Conservation (phyloP, 2,113 vertebrate genomes). For the Emydura subglobosa region DNA sequence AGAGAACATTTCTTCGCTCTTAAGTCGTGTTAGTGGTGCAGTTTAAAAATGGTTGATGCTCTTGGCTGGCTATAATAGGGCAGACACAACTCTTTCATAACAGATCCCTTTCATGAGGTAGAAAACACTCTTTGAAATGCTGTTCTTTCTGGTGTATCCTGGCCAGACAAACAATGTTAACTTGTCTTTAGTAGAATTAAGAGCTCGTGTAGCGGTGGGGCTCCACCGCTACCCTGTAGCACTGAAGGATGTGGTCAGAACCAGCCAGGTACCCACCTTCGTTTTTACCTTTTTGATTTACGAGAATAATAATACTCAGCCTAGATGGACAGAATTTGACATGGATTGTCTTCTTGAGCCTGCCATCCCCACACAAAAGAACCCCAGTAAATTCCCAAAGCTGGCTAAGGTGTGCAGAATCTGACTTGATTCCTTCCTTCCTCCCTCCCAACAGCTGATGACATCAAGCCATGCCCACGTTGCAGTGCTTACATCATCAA, state of each 20-base stretch:
- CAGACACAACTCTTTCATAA: conserved; percentile 46
- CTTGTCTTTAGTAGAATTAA: background rate
- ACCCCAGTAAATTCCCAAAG: background rate
- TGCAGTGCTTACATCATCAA: conserved; percentile 99
- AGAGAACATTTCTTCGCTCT: background rate
- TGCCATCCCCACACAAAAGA: background rate
- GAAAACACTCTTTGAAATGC: background rate
- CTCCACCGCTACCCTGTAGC: accelerated
- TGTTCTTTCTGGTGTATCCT: background rate
- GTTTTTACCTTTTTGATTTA: accelerated
- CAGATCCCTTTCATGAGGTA: accelerated
- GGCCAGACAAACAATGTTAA: too few relatives aligned
- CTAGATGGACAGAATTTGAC: accelerated
- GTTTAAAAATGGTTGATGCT: background rate
- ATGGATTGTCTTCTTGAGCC: background rate
- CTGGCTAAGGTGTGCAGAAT: background rate
- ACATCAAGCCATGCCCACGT: conserved; percentile 98
- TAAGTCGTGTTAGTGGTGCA: conserved; percentile 32
- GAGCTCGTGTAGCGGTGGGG: background rate
- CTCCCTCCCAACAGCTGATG: conserved; percentile 82
- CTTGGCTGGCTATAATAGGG: background rate
- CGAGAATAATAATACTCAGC: accelerated
- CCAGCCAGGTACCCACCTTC: background rate
- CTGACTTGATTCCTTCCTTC: background rate
- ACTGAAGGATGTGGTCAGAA: accelerated